These are phyloP conservation scores for Anabas testudineus DNA, from an alignment of 2,797 vertebrate species.

Conservation along the genomic window DNA sequence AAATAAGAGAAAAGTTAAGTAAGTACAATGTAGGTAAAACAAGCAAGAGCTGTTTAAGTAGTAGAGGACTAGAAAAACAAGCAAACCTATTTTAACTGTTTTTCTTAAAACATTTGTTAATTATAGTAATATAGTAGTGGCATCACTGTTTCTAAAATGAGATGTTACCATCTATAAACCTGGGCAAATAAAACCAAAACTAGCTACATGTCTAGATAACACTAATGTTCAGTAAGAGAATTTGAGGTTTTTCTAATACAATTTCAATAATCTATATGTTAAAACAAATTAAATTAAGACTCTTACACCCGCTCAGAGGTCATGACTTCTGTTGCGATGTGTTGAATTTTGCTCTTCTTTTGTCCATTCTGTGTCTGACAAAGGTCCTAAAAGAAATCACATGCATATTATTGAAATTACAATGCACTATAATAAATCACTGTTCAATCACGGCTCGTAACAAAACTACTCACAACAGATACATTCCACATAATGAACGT, in stretches of 20 bases:
- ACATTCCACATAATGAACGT: background rate
- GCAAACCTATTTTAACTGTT: too few relatives aligned
- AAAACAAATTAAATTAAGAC: conserved; percentile 8
- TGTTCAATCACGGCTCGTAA: background rate
- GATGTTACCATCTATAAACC: background rate
- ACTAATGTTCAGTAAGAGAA: background rate
- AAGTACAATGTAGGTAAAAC: background rate
- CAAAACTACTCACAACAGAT: background rate
- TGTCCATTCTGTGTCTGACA: conserved; percentile 78
- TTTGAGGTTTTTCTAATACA: background rate
- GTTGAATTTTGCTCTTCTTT: conserved; percentile 90
- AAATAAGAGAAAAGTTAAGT: background rate
- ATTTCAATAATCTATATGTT: background rate
- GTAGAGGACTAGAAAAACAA: too few relatives aligned
- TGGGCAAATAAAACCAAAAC: background rate
- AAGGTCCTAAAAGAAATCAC: conserved; percentile 37
- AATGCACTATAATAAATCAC: background rate
- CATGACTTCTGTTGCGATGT: conserved; percentile 97
- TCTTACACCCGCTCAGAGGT: conserved; percentile 98
- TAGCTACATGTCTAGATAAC: background rate
- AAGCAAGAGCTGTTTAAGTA: background rate
- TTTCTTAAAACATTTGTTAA: too few relatives aligned
- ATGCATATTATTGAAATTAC: conserved; percentile 13
- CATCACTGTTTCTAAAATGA: background rate
- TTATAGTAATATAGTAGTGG: too few relatives aligned